Evolutionary conservation across 2,113 vertebrate species (phyloP).

Genomic region (Megalops atlanticus): DNA sequence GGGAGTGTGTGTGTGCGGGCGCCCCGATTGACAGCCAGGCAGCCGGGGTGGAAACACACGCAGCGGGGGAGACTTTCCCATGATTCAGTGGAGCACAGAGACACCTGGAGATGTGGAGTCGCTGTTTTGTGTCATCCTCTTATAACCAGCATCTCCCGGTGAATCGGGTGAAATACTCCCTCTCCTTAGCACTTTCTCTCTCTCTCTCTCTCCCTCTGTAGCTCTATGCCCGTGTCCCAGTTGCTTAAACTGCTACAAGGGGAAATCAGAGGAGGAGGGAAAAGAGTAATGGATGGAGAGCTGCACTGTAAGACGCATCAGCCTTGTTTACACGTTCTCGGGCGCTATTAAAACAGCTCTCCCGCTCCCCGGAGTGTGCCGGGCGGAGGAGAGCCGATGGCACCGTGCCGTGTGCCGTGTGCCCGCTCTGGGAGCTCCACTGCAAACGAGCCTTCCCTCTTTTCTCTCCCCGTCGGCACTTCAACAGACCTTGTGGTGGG

Average conservation of each 20-base stretch:
- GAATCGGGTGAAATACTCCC: not conserved
- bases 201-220: not conserved
- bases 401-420: not conserved
- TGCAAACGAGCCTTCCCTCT: constrained; percentile 19
- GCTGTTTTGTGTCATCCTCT: not conserved
- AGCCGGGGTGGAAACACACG: not conserved
- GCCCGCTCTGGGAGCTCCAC: not conserved
- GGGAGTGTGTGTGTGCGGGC: too few species aligned
- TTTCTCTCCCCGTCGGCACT: constrained; percentile 5
- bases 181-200: not conserved
- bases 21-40: not conserved
- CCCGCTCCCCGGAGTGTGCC: not conserved
- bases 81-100: not conserved
- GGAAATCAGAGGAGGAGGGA: constrained; percentile 44
- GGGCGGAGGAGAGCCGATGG: not conserved
- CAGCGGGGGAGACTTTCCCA: too few species aligned
- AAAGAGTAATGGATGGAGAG: constrained; percentile 40
- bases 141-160: not conserved
- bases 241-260: not conserved
- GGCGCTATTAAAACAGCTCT: not conserved
- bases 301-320: not conserved
- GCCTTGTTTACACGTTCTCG: constrained; percentile 4
- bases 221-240: not conserved
- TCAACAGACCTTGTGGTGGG: not conserved
- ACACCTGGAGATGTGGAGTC: not conserved